Conservation (phyloP, 2,113 vertebrate genomes). For the Pseudopodoces humilis region DNA sequence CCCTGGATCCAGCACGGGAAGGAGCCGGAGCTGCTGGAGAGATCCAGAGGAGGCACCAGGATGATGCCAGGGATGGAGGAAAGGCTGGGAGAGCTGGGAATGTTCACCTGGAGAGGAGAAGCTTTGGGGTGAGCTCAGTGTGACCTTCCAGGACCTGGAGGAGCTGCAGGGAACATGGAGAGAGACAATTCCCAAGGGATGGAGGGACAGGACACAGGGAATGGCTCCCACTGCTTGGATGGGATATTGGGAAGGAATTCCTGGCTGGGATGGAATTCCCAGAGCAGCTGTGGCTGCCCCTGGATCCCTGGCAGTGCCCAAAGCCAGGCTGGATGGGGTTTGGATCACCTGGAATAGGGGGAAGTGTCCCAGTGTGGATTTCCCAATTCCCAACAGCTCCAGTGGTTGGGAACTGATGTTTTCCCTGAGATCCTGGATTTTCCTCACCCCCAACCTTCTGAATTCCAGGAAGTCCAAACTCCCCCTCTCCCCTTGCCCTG, state of each 20-base stretch:
- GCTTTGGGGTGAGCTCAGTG: neutral
- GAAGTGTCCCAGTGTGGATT: neutral
- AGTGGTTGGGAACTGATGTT: rapidly evolving
- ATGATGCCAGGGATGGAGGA: neutral
- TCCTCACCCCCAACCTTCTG: neutral
- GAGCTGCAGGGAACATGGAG: neutral
- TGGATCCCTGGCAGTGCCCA: neutral
- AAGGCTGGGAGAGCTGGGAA: neutral
- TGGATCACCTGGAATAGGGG: neutral
- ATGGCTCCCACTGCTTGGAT: rapidly evolving
- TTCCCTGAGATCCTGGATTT: neutral
- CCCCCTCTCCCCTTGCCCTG: neutral
- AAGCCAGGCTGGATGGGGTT: neutral
- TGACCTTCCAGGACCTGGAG: neutral
- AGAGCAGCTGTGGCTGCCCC: neutral
- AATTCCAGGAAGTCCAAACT: neutral
- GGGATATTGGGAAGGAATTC: neutral
- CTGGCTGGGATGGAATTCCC: neutral
- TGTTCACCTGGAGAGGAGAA: neutral
- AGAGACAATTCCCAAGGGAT: neutral
- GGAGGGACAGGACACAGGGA: neutral
- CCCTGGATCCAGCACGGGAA: neutral
- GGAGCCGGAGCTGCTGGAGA: neutral
- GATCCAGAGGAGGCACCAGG: neutral
- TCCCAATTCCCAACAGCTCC: neutral